Base-by-base conservation (phyloP, 2,113 vertebrate genomes). In the Rynchops niger region DNA sequence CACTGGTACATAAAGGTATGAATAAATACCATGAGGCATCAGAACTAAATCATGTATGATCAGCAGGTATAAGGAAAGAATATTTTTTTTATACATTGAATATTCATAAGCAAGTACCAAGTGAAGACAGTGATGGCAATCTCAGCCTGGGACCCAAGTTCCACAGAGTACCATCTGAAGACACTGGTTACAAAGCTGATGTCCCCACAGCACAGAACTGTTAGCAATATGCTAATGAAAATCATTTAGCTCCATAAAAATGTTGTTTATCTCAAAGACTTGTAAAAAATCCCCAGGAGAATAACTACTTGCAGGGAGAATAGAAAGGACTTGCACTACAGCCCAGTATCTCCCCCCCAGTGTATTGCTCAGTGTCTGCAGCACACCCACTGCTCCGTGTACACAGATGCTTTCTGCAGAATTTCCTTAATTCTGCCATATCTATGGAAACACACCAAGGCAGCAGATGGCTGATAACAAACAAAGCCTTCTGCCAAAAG, bases 391-490 rank as follows among this genome's bases (percentile, higher is more conserved):
- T 78, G 69, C 58, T 53, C 53, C 17, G 2, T 2, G 81, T 7
- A 34, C 91, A 72, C 72, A 91, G 96, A 80, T 84, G 76, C 62
- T 69, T 88, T 15, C 80, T 4, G 4, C 45, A 80, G 79, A 70
- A 81, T 71, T 88, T 58, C 91, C 76, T 86, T 74, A 45, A 73
- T 76, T 89, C 80, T 95, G 69, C 69, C 82, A 66, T 80, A 63
- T 30, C 87, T 82, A 25, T 92, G 93, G 72, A 72, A 93, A 66
- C 71, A 40, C 67, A 93, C 50, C 76, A 55, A 40, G 87, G 85
- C 42, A 86, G 89, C 96, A 97, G 96, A 91, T 97, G 96, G 95
- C 3, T 80, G 77, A 80, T 20, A 59, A 53, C 61, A 93, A 96
- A 76, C 78, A 85, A 50, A 93, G 25, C 69, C 76, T 92, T 63